These are phyloP conservation scores for Cricetomys ansorgei DNA, from an alignment of 2,113 vertebrate genomes.

Conservation along the genomic window DNA sequence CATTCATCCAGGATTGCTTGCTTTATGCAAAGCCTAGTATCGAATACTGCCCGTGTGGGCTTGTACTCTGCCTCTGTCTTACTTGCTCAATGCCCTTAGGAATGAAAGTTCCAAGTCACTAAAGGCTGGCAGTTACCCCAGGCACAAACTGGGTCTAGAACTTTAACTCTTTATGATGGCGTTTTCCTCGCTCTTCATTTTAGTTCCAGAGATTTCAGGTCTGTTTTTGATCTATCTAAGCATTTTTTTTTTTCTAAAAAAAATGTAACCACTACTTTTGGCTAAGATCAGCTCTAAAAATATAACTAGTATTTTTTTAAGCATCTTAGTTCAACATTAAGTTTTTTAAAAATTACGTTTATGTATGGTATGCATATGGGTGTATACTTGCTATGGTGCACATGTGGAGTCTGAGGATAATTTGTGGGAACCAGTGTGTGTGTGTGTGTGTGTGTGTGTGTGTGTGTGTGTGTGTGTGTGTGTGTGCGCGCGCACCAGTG, in stretches of 20 bases:
- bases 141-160: not conserved
- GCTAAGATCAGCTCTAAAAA: not conserved
- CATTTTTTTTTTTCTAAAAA: not conserved
- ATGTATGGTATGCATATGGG: not conserved
- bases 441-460: not conserved
- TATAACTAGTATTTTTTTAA: conserved; percentile 18
- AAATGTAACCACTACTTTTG: not conserved
- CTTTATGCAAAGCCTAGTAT: not conserved
- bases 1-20: not conserved
- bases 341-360: not conserved
- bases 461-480: not conserved
- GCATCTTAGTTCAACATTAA: not conserved
- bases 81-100: not conserved
- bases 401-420: not conserved
- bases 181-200: not conserved
- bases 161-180: not conserved
- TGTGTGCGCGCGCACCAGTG: not conserved
- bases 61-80: not conserved
- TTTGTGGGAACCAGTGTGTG: not conserved
- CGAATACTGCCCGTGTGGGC: not conserved
- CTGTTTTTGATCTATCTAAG: not conserved
- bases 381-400: not conserved
- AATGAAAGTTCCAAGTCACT: not conserved
- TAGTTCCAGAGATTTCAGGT: conserved; percentile 2
- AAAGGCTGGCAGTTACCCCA: not conserved